Base-by-base conservation (phyloP, 2,113 vertebrate genomes). In the Empidonax alnorum region DNA sequence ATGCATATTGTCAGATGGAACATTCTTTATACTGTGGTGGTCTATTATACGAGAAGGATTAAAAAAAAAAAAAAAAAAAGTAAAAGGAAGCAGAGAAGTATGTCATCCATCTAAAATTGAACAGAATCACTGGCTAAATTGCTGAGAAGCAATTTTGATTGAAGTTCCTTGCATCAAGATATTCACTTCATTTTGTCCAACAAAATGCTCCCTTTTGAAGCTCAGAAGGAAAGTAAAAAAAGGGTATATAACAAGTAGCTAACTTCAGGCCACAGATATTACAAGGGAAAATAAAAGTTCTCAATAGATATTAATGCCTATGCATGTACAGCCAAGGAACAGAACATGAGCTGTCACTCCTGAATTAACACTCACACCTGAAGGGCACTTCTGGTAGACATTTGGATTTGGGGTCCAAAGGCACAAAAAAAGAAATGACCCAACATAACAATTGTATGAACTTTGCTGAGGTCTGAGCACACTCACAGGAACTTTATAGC, bases 1-100 rank as follows among this genome's bases (percentile, higher is more conserved):
- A 71, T 56, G 78, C 91, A 76, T 84, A 90, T 79, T 94, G 84
- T 94, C 65, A 96, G 85, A 72, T 19, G 65, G 86, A 93, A 95
- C 65, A 74, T 52, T 47, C 87, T 89, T 93, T 95, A 84, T 84
- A 73, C 67, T 85, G 79, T 11, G 3, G 21, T 52, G 31, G 42
- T 79, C 68, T 90, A 62, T 82, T 86, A 77, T 72, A 84, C 10
- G 8, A 50, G 58, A 78, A 53, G 19, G 73, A 90, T 91, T 87
- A 4, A 52, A 72, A 82, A 50, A 21, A 71, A 52, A 21, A 71
- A 52, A 71, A 83, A 92, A 35, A 71, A 83, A 92, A 72, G 33
- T 56, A 59, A 71, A 89, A 82, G 30, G 69, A 88, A 87, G 84
- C n/a, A 81, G 46, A 75, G 55, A 82, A 84, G 46, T 78, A 66